Evolutionary conservation across 2,113 vertebrate species (phyloP).

Genomic region (Callospermophilus lateralis): DNA sequence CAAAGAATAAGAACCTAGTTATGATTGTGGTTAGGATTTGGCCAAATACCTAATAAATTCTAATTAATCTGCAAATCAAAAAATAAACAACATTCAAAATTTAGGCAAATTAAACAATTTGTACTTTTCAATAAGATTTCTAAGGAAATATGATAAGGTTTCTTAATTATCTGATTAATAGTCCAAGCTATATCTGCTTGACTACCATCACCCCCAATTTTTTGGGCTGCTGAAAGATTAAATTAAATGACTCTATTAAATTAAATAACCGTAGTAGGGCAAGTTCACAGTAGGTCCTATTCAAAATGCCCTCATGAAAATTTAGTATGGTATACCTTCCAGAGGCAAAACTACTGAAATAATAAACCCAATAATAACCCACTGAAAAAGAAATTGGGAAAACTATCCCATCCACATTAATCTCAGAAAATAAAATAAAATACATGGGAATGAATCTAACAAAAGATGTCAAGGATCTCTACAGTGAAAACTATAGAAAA

Average conservation of each 20-base stretch:
- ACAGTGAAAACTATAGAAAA: too few relatives aligned
- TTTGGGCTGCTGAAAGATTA: background rate
- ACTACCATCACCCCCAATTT: background rate
- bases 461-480: too few relatives aligned
- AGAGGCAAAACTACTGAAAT: background rate
- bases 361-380: too few relatives aligned
- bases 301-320: background rate
- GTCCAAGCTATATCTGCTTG: slow-evolving; percentile 12
- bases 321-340: background rate
- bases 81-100: background rate
- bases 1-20: background rate
- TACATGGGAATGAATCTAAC: too few relatives aligned
- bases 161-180: background rate
- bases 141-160: slow-evolving; percentile 9
- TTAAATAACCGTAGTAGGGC: background rate
- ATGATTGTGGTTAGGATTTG: background rate
- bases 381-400: too few relatives aligned
- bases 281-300: background rate
- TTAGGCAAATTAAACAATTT: background rate
- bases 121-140: background rate
- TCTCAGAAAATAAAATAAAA: too few relatives aligned
- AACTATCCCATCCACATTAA: too few relatives aligned
- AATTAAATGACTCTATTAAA: background rate
- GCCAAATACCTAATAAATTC: background rate
- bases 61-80: background rate